Percentiles rank a stretch among this genome's conserved stretches.
Evolutionary conservation across 2,888 invertebrate species (phyloP).

Genomic region (Phyto melanocephala): DNA sequence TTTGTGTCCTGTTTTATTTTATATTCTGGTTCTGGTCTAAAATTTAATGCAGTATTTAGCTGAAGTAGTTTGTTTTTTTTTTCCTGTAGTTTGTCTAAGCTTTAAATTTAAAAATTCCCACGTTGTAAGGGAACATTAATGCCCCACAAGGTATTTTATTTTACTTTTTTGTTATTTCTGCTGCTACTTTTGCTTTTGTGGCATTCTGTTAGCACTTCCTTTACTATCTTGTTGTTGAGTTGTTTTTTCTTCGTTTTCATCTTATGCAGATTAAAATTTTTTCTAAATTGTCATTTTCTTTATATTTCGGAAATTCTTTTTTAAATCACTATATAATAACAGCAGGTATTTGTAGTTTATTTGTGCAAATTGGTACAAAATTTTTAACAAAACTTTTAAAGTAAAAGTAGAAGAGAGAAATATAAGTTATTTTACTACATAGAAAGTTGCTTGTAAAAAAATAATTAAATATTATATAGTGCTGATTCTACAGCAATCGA

Average conservation of each 20-base stretch:
- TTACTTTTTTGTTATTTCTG: background rate
- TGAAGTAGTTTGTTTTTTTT: constrained; percentile 15
- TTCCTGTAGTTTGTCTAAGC: constrained; percentile 26
- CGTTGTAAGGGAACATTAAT: constrained; percentile 43
- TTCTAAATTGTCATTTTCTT: background rate
- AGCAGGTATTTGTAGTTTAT: background rate
- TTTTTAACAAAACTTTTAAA: no score
- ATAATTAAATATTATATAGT: no score
- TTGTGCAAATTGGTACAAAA: no score
- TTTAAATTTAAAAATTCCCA: constrained; percentile 55
- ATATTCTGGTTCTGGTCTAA: constrained; percentile 44
- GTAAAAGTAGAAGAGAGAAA: no score
- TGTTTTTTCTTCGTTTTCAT: constrained; percentile 18
- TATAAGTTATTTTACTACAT: no score
- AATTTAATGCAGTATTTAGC: constrained; percentile 29
- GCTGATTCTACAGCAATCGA: no score
- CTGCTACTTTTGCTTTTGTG: constrained; percentile 35
- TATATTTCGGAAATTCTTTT: background rate
- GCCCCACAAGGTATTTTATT: constrained; percentile 45
- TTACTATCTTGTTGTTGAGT: constrained; percentile 22
- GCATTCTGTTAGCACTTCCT: constrained; percentile 56
- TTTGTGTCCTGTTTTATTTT: background rate
- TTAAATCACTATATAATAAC: background rate
- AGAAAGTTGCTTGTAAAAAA: no score
- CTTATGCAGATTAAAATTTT: constrained; percentile 45